A percentile compares a stretch with the other conserved stretches of the same genome.
These are phyloP conservation scores for Ephestia elutella DNA, from an alignment of 1,140 invertebrate genomes.

Conservation along the genomic window DNA sequence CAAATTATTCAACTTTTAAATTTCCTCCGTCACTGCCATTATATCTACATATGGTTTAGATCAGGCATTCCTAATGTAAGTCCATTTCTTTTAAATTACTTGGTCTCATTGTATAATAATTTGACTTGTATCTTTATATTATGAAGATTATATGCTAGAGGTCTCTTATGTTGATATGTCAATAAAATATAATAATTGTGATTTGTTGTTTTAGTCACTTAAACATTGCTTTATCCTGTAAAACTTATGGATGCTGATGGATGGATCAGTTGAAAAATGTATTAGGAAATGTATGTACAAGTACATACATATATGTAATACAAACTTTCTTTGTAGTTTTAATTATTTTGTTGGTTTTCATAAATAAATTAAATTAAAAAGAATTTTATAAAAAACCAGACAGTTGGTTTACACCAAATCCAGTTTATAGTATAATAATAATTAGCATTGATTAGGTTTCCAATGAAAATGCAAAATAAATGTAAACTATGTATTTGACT, in stretches of 20 bases:
- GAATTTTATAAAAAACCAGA: no score
- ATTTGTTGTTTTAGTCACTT: background rate
- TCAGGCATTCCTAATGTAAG: slow-evolving; percentile 56
- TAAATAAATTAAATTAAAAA: no score
- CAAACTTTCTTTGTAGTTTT: no score
- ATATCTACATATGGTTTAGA: slow-evolving; percentile 41
- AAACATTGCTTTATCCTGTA: background rate
- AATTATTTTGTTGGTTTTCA: no score
- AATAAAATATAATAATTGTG: slow-evolving; percentile 43
- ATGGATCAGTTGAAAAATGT: no score
- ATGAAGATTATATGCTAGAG: slow-evolving; percentile 58
- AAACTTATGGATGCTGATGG: no score
- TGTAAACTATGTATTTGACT: slow-evolving; percentile 33
- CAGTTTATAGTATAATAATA: no score
- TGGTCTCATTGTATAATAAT: slow-evolving; percentile 68
- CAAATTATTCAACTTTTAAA: slow-evolving; percentile 13
- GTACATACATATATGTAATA: no score
- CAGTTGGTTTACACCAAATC: no score
- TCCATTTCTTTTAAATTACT: slow-evolving; percentile 50
- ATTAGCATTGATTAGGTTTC: background rate
- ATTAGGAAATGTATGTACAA: no score
- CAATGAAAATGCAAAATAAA: slow-evolving; percentile 53
- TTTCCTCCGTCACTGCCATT: slow-evolving; percentile 54
- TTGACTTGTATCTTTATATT: slow-evolving; percentile 63
- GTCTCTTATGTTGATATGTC: slow-evolving; percentile 62